phyloP scores from a whole-genome alignment of 2,113 vertebrate species.

The Phrynocephalus versicolor region DNA sequence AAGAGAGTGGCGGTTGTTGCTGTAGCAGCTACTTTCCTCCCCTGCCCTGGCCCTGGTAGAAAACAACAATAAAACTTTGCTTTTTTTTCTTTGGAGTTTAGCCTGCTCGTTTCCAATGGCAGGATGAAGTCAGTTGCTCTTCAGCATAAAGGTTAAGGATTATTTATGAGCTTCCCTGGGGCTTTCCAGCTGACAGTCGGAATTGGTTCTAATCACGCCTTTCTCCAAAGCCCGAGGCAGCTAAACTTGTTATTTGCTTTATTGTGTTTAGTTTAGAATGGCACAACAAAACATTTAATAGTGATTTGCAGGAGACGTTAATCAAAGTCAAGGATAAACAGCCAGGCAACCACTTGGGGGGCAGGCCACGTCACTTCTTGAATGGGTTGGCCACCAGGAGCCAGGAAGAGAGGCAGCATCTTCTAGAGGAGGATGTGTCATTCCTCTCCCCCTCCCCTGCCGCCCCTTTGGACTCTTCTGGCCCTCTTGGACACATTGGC shows the following conservation, averaged over 20 bases:
- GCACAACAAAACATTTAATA: slow-evolving; percentile 38
- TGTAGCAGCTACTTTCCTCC: not conserved
- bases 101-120: not conserved
- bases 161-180: slow-evolving; percentile 19
- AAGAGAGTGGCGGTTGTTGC: no score
- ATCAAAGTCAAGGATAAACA: not conserved
- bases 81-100: not conserved
- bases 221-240: slow-evolving; percentile 21
- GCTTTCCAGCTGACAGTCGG: not conserved
- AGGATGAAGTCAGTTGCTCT: not conserved
- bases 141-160: slow-evolving; percentile 25
- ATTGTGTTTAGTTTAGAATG: slow-evolving; percentile 27
- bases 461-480: no score
- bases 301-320: slow-evolving; percentile 22
- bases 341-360: not conserved
- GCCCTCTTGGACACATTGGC: no score
- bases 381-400: not conserved
- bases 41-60: not conserved
- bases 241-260: slow-evolving; percentile 35
- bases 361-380: not conserved
- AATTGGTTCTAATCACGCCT: slow-evolving; percentile 28
- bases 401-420: no score
- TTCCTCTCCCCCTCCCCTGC: no score
- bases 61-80: not conserved
- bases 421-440: no score